These are phyloP conservation scores for Tretioscincus oriximinensis DNA, from an alignment of 2,113 vertebrate genomes.

Conservation along the genomic window DNA sequence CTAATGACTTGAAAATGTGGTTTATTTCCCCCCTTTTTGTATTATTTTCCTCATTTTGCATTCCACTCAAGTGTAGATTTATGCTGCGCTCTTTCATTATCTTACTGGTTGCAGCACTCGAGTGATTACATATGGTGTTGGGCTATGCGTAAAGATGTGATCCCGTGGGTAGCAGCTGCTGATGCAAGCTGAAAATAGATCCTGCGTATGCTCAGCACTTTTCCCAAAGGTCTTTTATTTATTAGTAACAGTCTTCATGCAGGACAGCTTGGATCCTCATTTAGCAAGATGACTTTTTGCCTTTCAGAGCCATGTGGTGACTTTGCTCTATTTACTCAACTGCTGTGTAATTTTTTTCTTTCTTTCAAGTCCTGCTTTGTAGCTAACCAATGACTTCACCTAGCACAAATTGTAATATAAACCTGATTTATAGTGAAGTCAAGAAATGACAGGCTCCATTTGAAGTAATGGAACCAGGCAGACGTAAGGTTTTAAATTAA, in stretches of 20 bases:
- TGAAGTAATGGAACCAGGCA: conserved; percentile 76
- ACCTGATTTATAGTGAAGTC: conserved; percentile 77
- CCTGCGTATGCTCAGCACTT: conserved; percentile 90
- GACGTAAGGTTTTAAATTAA: conserved; percentile 78
- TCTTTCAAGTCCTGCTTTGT: conserved; percentile 48
- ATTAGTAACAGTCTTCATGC: conserved; percentile 80
- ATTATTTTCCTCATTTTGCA: conserved; percentile 83
- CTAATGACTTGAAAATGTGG: conserved; percentile 85
- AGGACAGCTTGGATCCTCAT: conserved; percentile 78
- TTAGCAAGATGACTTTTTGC: conserved; percentile 81
- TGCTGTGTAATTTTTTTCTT: conserved; percentile 73
- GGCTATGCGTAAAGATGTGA: conserved; percentile 85
- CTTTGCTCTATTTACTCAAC: conserved; percentile 78
- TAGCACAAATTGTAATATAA: conserved; percentile 73
- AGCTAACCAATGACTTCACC: conserved; percentile 67
- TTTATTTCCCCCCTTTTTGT: conserved; percentile 80
- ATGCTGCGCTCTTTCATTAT: conserved; percentile 86
- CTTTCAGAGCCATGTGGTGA: conserved; percentile 72
- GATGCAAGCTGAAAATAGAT: conserved; percentile 97
- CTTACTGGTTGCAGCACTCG: conserved; percentile 83
- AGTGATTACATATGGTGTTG: conserved; percentile 92
- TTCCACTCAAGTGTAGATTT: conserved; percentile 80
- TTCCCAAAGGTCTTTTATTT: conserved; percentile 89
- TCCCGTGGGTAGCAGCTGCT: conserved; percentile 93
- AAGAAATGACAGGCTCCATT: conserved; percentile 72